A percentile compares a stretch with the other conserved stretches of the same genome.
Conservation (phyloP, 1,140 invertebrate genomes). For the Drosophila mojavensis region DNA sequence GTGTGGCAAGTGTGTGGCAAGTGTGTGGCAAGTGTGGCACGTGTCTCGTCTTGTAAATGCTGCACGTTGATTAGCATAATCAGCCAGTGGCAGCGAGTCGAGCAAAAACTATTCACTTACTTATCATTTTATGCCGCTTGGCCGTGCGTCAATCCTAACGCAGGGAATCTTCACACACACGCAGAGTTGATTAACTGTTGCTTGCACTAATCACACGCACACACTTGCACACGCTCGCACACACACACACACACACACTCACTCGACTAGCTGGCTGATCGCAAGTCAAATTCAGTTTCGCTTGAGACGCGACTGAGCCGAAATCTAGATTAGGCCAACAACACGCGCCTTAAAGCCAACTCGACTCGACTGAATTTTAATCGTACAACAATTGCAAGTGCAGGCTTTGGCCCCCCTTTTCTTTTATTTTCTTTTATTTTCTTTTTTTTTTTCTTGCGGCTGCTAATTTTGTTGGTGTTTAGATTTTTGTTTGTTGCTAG, state of each 20-base stretch:
- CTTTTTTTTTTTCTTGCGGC: slow-evolving; percentile 1
- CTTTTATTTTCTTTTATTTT: slow-evolving; percentile 3
- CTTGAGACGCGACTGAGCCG: neutral
- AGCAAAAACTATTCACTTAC: slow-evolving; percentile 53
- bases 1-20: neutral
- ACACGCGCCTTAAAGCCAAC: slow-evolving; percentile 15
- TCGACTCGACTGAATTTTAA: slow-evolving; percentile 2
- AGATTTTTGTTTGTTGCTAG: slow-evolving; percentile 39
- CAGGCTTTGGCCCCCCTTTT: slow-evolving; percentile 14
- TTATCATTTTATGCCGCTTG: slow-evolving; percentile 80
- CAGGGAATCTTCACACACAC: slow-evolving; percentile 56
- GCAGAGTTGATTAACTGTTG: slow-evolving; percentile 15
- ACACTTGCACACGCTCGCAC: too few relatives aligned
- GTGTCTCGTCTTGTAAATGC: slow-evolving; percentile 35
- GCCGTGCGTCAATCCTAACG: slow-evolving; percentile 70
- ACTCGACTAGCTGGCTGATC: neutral
- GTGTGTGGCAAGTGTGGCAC: slow-evolving; percentile 2
- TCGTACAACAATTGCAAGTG: slow-evolving; percentile 26
- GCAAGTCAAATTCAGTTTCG: neutral
- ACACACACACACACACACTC: neutral
- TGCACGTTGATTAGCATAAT: slow-evolving; percentile 60
- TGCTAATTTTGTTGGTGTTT: slow-evolving; percentile 32
- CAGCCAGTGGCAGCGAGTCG: slow-evolving; percentile 13
- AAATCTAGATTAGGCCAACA: neutral
- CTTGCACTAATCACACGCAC: slow-evolving; percentile 1